Percentiles rank a stretch among this genome's conserved stretches.
phyloP scores from a whole-genome alignment of 92 coral and sea anemone genomes.

The Ricordea florida region DNA sequence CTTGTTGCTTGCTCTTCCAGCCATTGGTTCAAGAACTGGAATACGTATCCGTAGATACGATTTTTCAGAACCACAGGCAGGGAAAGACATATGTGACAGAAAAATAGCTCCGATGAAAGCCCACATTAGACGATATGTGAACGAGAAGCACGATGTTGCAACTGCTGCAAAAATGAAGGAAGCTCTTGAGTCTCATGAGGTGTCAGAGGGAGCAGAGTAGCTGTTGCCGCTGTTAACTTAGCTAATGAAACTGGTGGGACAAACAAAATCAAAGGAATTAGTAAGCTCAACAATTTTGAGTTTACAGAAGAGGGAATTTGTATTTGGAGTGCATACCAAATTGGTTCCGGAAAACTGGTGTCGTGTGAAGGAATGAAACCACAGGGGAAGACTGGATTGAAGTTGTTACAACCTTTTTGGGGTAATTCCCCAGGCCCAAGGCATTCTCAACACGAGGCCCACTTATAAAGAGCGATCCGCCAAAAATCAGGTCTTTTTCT shows the following conservation, averaged over 20 bases:
- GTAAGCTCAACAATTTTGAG: constrained; percentile 20
- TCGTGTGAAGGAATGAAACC: too few species aligned
- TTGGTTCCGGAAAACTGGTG: constrained; percentile 12
- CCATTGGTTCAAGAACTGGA: too few species aligned
- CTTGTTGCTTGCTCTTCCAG: too few species aligned
- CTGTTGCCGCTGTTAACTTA: constrained; percentile 32
- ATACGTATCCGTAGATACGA: too few species aligned
- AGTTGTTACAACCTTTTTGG: too few species aligned
- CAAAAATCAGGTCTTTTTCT: too few species aligned
- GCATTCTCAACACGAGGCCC: too few species aligned
- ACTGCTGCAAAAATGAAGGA: constrained; percentile 51
- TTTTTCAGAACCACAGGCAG: constrained; percentile 47
- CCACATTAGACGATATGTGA: constrained; percentile 40
- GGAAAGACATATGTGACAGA: constrained; percentile 45
- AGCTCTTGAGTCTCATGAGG: constrained; percentile 62
- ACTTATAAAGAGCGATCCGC: too few species aligned
- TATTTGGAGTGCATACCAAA: constrained; percentile 12
- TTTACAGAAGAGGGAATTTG: constrained; percentile 10
- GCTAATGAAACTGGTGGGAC: neutral
- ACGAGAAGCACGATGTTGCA: constrained; percentile 35
- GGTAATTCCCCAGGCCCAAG: too few species aligned
- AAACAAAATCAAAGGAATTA: constrained; percentile 32
- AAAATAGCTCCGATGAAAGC: constrained; percentile 44
- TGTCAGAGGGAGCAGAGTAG: constrained; percentile 29
- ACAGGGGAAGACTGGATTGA: too few species aligned